Base-by-base conservation (phyloP, 2,888 invertebrate genomes). In the Blastobasis adustella region DNA sequence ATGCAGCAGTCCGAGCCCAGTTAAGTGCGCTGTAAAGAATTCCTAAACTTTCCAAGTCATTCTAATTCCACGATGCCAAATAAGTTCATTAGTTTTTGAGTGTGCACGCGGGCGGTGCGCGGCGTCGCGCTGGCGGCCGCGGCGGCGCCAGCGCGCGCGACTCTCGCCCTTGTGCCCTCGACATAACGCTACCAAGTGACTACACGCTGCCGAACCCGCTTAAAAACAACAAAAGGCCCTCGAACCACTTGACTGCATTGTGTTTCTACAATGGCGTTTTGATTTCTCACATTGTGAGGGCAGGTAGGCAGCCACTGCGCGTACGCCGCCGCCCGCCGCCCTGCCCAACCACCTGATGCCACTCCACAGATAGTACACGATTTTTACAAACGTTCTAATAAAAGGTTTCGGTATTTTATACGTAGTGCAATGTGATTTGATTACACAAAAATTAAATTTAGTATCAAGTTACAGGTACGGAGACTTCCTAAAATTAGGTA, bases 221-320 rank as follows among this genome's bases (percentile, higher is more conserved):
- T 23, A 23, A 23, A 23, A 23, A 23, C 50, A 66, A 71, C 72
- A 73, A 75, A 75, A 69, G 69, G 50, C 61, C 54, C 55, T 60
- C 56, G 58, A 62, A 67, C 69, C 79, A 81, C 80, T 81, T 79
- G 80, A 80, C 73, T 74, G 68, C 63, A 73, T 80, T 81, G 77
- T 80, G 61, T 56, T 58, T 43, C 52, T 59, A 81, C 76, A 80
- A 81, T 72, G 65, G 66, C 58, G 61, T 65, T 79, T 76, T 80
- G 76, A 80, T 81, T 82, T 70, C 65, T 64, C 59, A 68, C 63
- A 76, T 81, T 81, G 77, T 79, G 52, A 53, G 53, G 49, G 63
- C 79, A 79, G 80, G 80, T 78, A 79, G 42, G 37, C 23, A 55
- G 59, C 64, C 64, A 62, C 62, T 58, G 60, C 54, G 60, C 53